Percentiles rank a stretch among this genome's conserved stretches.
Conservation (phyloP, 2,797 vertebrate genomes). For the Gymnothorax javanicus region DNA sequence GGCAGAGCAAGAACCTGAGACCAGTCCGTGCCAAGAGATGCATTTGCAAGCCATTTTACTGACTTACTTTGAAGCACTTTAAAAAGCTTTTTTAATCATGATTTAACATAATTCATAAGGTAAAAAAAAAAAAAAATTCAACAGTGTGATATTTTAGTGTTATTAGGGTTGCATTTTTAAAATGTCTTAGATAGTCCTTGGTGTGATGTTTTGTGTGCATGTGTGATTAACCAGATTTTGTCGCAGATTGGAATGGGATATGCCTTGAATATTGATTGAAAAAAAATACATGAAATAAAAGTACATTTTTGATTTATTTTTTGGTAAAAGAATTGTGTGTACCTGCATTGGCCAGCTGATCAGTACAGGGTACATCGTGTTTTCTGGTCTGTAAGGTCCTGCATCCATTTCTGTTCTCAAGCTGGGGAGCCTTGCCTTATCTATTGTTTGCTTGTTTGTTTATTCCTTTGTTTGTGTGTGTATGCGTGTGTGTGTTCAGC, state of each 20-base stretch:
- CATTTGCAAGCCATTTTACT: background rate
- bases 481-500: background rate
- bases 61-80: conserved; percentile 13
- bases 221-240: background rate
- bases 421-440: background rate
- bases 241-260: conserved; percentile 3
- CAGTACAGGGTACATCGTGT: background rate
- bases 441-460: background rate
- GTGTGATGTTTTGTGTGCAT: conserved; percentile 1
- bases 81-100: background rate
- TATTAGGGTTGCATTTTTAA: background rate
- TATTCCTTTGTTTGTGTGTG: background rate
- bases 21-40: background rate
- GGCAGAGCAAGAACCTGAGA: conserved; percentile 11
- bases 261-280: conserved; percentile 1
- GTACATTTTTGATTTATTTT: background rate
- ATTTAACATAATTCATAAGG: background rate
- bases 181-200: background rate
- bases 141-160: background rate
- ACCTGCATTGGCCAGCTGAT: background rate
- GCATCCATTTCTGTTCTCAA: background rate
- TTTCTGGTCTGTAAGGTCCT: background rate
- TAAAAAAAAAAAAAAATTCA: background rate
- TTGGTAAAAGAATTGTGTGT: background rate
- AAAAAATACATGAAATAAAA: background rate